Percentiles rank a stretch among this genome's conserved stretches.
These are phyloP conservation scores for Coluber constrictor DNA, from an alignment of 2,797 vertebrate species.

Conservation along the genomic window DNA sequence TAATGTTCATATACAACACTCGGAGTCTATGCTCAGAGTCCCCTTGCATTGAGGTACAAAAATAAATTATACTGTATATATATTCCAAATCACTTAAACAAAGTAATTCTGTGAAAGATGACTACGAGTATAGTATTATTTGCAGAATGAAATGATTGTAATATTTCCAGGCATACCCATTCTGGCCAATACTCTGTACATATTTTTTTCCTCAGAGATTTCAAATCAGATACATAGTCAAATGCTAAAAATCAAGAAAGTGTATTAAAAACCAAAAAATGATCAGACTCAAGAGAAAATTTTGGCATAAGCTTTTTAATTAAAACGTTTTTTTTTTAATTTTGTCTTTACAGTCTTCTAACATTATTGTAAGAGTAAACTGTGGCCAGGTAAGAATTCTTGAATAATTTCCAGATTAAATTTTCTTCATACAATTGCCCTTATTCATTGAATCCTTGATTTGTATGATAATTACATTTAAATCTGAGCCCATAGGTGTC, in stretches of 20 bases:
- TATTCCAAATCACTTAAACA: not conserved
- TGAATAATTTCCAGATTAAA: constrained; percentile 13
- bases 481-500: not conserved
- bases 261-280: not conserved
- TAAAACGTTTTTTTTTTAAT: not conserved
- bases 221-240: not conserved
- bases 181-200: not conserved
- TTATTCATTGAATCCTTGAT: not conserved
- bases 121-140: not conserved
- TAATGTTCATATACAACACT: not conserved
- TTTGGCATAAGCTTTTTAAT: not conserved
- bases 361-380: constrained; percentile 54
- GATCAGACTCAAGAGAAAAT: not conserved
- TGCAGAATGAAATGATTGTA: not conserved
- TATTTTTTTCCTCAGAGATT: not conserved
- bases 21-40: not conserved
- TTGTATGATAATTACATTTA: not conserved
- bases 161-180: not conserved
- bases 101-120: not conserved
- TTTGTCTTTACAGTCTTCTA: not conserved
- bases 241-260: not conserved
- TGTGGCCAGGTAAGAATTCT: constrained; percentile 59
- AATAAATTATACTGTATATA: not conserved
- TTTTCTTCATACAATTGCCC: not conserved
- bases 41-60: not conserved